These are phyloP conservation scores for Myripristis jacobus DNA, from an alignment of 2,797 vertebrate species.

Conservation along the genomic window DNA sequence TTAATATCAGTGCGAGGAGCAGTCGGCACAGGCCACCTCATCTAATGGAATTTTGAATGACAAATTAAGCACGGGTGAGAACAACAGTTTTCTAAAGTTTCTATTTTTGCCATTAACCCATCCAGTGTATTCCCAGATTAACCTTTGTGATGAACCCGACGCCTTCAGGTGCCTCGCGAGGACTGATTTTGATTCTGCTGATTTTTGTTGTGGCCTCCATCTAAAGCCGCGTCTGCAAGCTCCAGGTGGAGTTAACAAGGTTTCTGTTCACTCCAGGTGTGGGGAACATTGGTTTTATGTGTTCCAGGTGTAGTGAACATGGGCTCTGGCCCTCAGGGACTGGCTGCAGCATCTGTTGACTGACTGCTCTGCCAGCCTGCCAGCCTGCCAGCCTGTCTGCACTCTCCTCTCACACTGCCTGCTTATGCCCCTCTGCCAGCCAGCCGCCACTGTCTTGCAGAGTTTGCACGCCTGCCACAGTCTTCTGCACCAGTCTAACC, in stretches of 20 bases:
- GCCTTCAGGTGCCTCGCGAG: too few species aligned
- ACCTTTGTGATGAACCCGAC: too few species aligned
- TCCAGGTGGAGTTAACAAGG: slow-evolving; percentile 47
- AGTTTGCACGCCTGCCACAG: too few species aligned
- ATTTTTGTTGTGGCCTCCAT: too few species aligned
- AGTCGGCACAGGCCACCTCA: slow-evolving; percentile 17
- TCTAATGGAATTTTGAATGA: slow-evolving; percentile 1
- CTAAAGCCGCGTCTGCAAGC: neutral
- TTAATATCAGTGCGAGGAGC: slow-evolving; percentile 29
- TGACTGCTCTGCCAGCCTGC: slow-evolving; percentile 63
- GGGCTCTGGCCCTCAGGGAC: slow-evolving; percentile 67
- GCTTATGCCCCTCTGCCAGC: neutral
- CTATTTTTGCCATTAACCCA: too few species aligned
- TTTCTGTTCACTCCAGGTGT: slow-evolving; percentile 49
- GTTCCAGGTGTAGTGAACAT: slow-evolving; percentile 74
- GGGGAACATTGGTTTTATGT: slow-evolving; percentile 52
- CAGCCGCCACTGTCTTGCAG: too few species aligned
- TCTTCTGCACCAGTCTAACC: too few species aligned
- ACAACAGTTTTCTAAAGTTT: too few species aligned
- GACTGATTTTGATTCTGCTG: too few species aligned
- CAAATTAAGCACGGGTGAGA: slow-evolving; percentile 15
- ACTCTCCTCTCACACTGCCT: neutral
- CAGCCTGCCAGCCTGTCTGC: slow-evolving; percentile 32
- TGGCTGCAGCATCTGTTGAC: slow-evolving; percentile 82
- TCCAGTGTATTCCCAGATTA: too few species aligned